Percentiles rank a stretch among this genome's conserved stretches.
These are phyloP conservation scores for Chironomus riparius DNA, from an alignment of 2,888 invertebrate genomes.

Conservation along the genomic window DNA sequence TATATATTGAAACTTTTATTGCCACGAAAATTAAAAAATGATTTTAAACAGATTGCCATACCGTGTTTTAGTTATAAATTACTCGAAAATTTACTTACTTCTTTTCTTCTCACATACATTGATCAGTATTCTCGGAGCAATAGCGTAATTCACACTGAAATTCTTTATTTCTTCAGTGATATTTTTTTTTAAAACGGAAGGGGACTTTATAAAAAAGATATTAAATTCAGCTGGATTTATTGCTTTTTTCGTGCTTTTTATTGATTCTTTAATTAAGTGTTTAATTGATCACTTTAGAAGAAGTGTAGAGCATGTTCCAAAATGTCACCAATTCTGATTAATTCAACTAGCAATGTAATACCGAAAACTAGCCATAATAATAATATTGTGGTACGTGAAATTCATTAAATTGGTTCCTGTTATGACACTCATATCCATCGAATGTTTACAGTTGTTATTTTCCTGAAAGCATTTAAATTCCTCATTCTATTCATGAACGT, in stretches of 20 bases:
- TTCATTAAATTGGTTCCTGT: neutral
- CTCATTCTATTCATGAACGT: too few relatives aligned
- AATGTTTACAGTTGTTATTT: too few relatives aligned
- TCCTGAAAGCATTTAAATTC: too few relatives aligned
- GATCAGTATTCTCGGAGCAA: neutral
- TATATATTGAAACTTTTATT: conserved; percentile 24
- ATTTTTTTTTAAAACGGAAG: neutral
- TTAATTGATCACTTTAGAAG: neutral
- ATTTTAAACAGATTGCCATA: conserved; percentile 20
- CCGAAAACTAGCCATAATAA: neutral
- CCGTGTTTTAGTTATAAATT: conserved; percentile 25
- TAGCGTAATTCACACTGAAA: neutral
- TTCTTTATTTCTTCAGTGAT: neutral
- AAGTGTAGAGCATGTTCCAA: neutral
- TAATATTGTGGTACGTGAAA: neutral
- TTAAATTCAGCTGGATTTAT: too few relatives aligned
- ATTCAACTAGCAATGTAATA: neutral
- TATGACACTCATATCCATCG: too few relatives aligned
- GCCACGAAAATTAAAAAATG: conserved; percentile 11
- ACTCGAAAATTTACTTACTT: conserved; percentile 12
- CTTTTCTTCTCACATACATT: neutral
- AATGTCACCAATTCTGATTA: conserved; percentile 17
- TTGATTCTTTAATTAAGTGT: too few relatives aligned
- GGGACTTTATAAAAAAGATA: neutral
- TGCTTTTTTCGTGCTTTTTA: too few relatives aligned